Base-by-base conservation (phyloP, 2,113 vertebrate genomes). In the Halichoerus grypus region DNA sequence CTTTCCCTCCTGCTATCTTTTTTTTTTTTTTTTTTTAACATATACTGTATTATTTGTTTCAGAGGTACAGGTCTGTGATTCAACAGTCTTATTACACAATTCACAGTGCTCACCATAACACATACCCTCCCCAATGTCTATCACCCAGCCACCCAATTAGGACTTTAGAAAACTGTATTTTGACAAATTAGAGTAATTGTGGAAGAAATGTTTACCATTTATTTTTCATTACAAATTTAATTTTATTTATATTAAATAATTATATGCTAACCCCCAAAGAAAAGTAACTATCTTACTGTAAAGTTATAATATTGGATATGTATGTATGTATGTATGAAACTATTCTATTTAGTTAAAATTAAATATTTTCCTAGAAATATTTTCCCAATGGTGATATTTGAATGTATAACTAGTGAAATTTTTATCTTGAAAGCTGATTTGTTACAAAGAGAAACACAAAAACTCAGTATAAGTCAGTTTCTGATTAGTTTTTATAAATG, bases 191-290 rank as follows among this genome's bases (percentile, higher is more conserved):
- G 24, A 86, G 11, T 59, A 55, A 92, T 21, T 74, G 11, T 82
- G 46, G 21, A n/a, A 92, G 86, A 85, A 83, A 39, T 63, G 16
- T 83, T 82, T 83, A 55, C 7, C 28, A 65, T 5, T 95, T 69
- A 59, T 36, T 42, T 49, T 49, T 96, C 18, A 82, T 65, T 87
- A 63, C 28, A 74, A 39, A 51, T 80, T 86, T 79, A 24, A 91
- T 79, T 91, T 95, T 69, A 74, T 76, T 91, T 84, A 76, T 59
- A 26, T 80, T 91, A 86, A 91, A 46, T 71, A 80, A 69, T 59
- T 69, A 91, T 71, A 59, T 86, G 63, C 6, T 51, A 86, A 42
- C 57, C 10, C 1, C 26, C 61, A 51, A 51, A 89, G 31, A 74
- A 74, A 67, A 92, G 10, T 77, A 57, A 33, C n/a, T 36, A n/a